Percentiles rank a stretch among this genome's conserved stretches.
phyloP scores from a whole-genome alignment of 2,888 invertebrate genomes.

The Zaprionus bogoriensis region DNA sequence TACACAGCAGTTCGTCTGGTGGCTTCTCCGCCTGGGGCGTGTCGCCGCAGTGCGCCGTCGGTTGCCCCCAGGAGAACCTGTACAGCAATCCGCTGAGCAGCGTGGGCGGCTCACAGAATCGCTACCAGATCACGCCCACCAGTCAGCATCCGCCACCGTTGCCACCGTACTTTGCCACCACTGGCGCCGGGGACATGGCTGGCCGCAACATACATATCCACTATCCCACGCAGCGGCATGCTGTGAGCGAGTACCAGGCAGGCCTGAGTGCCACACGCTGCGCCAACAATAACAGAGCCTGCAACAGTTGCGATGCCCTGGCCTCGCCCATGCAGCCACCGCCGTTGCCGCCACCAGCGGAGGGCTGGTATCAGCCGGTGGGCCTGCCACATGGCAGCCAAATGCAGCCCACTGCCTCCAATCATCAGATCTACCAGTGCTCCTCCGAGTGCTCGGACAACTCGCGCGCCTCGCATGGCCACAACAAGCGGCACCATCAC shows the following conservation, averaged over 20 bases:
- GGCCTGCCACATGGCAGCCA: constrained; percentile 60
- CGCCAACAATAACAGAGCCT: constrained; percentile 81
- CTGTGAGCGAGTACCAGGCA: constrained; percentile 82
- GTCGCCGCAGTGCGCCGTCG: constrained; percentile 78
- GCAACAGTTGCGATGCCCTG: constrained; percentile 82
- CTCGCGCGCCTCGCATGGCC: constrained; percentile 80
- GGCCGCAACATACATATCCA: constrained; percentile 82
- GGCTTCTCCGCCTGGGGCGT: constrained; percentile 83
- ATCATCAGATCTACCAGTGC: constrained; percentile 83
- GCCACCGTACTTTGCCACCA: constrained; percentile 81
- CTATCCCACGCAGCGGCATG: constrained; percentile 82
- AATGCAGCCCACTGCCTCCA: constrained; percentile 74
- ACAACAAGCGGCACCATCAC: constrained; percentile 62
- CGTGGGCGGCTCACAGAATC: constrained; percentile 78
- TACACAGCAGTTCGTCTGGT: constrained; percentile 83
- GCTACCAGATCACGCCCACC: constrained; percentile 83
- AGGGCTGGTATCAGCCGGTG: constrained; percentile 82
- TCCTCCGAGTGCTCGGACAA: constrained; percentile 83
- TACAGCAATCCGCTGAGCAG: constrained; percentile 82
- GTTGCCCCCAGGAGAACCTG: constrained; percentile 79
- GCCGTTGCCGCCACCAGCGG: constrained; percentile 79
- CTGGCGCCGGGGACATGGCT: constrained; percentile 63
- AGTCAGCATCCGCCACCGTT: constrained; percentile 82
- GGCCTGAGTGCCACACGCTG: constrained; percentile 80
- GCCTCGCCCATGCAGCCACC: constrained; percentile 82